A percentile compares a stretch with the other conserved stretches of the same genome.
phyloP scores from a whole-genome alignment of 2,888 invertebrate species.

The Seira ritae region DNA sequence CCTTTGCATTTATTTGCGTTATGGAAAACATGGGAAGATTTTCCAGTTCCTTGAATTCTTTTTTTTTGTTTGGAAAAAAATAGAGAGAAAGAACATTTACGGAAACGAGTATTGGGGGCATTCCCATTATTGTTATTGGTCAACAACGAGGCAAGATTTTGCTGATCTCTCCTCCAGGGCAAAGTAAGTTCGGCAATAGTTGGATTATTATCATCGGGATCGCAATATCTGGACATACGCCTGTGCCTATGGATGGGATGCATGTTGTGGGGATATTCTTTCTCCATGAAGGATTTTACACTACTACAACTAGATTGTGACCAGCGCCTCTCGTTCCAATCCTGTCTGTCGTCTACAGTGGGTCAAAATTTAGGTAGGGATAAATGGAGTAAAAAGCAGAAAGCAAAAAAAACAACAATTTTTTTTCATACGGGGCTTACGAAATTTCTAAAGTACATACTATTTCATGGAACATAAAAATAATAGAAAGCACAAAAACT shows the following conservation, averaged over 20 bases:
- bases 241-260: conserved; percentile 69
- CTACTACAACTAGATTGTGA: conserved; percentile 72
- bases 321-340: conserved; percentile 73
- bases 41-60: no score
- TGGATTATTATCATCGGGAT: conserved; percentile 70
- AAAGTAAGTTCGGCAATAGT: conserved; percentile 70
- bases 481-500: no score
- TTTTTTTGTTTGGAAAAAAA: no score
- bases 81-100: conserved; percentile 44
- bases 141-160: conserved; percentile 32
- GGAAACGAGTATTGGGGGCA: conserved; percentile 55
- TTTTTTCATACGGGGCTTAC: no score
- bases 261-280: conserved; percentile 70
- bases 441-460: no score
- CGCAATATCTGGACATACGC: conserved; percentile 67
- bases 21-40: no score
- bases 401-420: no score
- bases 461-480: no score
- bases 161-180: conserved; percentile 72
- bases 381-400: no score
- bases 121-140: conserved; percentile 39
- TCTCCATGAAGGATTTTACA: conserved; percentile 72
- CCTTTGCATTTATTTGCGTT: no score
- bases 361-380: background rate
- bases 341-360: conserved; percentile 68